Evolutionary conservation across 2,888 invertebrate species (phyloP), one percentile per base, ranked within the genome.

Genomic region (Eupeodes luniger): DNA sequence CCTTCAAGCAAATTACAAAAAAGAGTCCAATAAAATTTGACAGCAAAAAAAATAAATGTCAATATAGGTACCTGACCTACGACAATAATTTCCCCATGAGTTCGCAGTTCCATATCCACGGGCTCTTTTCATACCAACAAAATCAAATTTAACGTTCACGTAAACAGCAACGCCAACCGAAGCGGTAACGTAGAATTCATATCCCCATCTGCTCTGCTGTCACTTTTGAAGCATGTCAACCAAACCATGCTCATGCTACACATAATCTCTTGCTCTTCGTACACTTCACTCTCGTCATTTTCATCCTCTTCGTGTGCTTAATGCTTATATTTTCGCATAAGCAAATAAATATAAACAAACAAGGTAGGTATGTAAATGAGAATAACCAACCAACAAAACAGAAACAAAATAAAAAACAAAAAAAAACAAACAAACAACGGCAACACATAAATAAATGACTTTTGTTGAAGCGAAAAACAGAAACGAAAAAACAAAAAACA

Each of bases 391-490:
- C 72, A 59, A 40, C 47, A 69, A 47, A 67, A 66, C 27, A 27
- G 10, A 61, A 36, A n/a, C 9, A 36, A 62, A 62, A 62, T 4
- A 47, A 66, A 81, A 27, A 69, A 47, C 55, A 61, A 76, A 47
- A 49, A 36, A 6, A 69, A 69, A 47, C 36, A 69, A 81, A 62
- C 51, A 61, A 67, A n/a, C 51, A 51, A 47, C 62, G 53, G 53
- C 55, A 69, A 75, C 77, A 69, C 82, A 83, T 57, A 83, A 82
- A 77, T 72, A 83, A 83, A 69, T 69, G 69, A 78, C 66, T 55
- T 77, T 67, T 59, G 69, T 62, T 75, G 80, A 51, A 62, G 75
- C 67, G 57, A 44, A 84, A 80, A 79, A 64, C 19, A 69, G 27
- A 69, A 61, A 72, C 27, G 61, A 59, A 19, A 51, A 5, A 49